Base-by-base conservation (phyloP, 2,113 vertebrate species). In the Hassar affinis region DNA sequence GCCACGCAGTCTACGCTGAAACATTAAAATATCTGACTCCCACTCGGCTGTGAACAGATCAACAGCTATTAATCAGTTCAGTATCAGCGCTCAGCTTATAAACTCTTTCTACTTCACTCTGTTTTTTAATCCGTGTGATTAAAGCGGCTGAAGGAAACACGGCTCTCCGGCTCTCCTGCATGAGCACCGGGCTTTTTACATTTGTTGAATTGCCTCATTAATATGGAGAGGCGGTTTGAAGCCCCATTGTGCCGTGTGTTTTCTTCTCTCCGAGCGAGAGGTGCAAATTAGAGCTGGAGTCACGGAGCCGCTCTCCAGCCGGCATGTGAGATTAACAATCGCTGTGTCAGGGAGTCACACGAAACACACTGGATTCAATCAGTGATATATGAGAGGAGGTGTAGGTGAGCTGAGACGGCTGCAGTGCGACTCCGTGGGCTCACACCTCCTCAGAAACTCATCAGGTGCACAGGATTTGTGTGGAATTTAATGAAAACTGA, bases 351-450 rank as follows among this genome's bases (percentile, higher is more conserved):
- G 35, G 64, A 18, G 18, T 38, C 27, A 42, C 25, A 38, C 74
- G 5, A 80, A 61, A 71, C 12, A 52, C 20, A 64, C 33, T 20
- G 35, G 80, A 76, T 75, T 47, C 79, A 79, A 33, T 6, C 49
- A 57, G 15, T 51, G 27, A 25, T 30, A 20, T 33, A 64, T 22
- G 25, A 15, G 54, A 79, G 49, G 54, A 66, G 75, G 27, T 75
- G 52, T 18, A 59, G 81, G 79, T 78, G 84, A 75, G 66, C 12
- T 4, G 42, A 64, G 47, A 81, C 27, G 33, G 54, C 7, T 64
- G 25, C 33, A 27, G 59, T 56, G 78, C 47, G 74, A 51, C n/a
- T 78, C 52, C 52, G 9, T 18, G 47, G 17, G 20, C 30, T 66
- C 62, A 69, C 35, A 69, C 30, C 62, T 80, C 49, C 47, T 30